phyloP scores from a whole-genome alignment of 1,140 invertebrate species.

The Saccostrea cuccullata region DNA sequence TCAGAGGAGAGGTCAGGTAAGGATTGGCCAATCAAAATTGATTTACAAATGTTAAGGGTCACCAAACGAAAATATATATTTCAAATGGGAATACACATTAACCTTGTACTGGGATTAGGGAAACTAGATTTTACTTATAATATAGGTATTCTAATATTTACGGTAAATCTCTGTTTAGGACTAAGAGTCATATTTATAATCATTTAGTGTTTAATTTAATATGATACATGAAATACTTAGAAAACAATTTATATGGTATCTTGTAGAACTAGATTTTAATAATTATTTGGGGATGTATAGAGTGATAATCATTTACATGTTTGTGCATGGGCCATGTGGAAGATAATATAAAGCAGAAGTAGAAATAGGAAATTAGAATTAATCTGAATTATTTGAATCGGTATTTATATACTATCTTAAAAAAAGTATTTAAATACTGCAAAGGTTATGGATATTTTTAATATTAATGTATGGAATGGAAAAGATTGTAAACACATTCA shows the following conservation, averaged over 20 bases:
- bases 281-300: too few species aligned
- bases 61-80: background rate
- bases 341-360: too few species aligned
- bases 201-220: background rate
- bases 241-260: background rate
- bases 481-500: background rate
- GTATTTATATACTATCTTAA: background rate
- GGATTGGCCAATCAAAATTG: background rate
- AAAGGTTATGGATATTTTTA: background rate
- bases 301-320: too few species aligned
- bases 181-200: background rate
- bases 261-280: too few species aligned
- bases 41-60: background rate
- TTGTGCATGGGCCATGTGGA: too few species aligned
- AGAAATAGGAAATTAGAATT: too few species aligned
- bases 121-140: background rate
- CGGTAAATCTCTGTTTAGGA: background rate
- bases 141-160: background rate
- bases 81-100: background rate
- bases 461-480: too few species aligned
- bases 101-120: too few species aligned
- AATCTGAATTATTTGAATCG: too few species aligned
- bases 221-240: background rate
- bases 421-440: background rate
- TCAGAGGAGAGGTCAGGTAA: constrained; percentile 69